phyloP scores from a whole-genome alignment of 2,797 vertebrate species.

The Mycteria americana region DNA sequence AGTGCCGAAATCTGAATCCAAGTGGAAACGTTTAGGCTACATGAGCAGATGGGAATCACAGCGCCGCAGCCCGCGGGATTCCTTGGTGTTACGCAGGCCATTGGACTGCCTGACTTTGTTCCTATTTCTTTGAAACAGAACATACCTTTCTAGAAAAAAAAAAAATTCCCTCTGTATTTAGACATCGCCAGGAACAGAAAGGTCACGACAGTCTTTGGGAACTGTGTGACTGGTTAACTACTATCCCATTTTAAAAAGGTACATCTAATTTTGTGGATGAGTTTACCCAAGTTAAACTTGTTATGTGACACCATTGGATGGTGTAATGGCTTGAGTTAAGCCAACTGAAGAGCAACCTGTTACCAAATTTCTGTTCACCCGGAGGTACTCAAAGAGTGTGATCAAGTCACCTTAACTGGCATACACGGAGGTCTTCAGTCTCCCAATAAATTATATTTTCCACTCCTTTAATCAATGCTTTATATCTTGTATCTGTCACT shows the following conservation, averaged over 20 bases:
- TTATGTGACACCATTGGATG: neutral
- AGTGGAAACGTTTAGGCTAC: neutral
- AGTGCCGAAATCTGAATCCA: neutral
- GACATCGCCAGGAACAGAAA: neutral
- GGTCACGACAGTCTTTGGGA: neutral
- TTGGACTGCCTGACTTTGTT: neutral
- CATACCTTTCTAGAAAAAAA: neutral
- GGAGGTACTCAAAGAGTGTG: neutral
- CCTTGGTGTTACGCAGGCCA: neutral
- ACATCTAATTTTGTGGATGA: neutral
- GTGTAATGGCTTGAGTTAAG: neutral
- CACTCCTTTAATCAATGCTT: neutral
- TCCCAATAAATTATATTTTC: neutral
- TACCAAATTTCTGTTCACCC: neutral
- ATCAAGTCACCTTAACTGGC: neutral
- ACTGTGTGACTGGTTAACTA: neutral
- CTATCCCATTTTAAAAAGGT: neutral
- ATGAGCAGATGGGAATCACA: neutral
- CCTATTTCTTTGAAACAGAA: neutral
- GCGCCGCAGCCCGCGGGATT: accelerated
- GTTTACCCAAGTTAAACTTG: neutral
- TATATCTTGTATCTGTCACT: neutral
- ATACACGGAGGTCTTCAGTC: neutral
- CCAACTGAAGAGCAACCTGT: neutral
- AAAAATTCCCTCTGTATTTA: neutral